Base-by-base conservation (phyloP, 2,888 invertebrate genomes). In the Odontocolon sp. region DNA sequence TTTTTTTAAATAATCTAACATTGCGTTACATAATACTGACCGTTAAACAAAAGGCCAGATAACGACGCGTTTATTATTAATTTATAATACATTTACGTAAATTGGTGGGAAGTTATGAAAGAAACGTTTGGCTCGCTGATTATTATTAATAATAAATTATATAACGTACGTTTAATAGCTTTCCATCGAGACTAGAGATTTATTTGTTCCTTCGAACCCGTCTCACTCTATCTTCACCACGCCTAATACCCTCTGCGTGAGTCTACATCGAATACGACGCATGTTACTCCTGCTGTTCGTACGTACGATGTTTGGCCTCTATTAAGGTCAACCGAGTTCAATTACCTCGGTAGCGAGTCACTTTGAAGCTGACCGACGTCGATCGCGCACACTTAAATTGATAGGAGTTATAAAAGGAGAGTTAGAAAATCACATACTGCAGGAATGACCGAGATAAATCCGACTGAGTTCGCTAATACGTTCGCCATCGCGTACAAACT, bases 321-420 rank as follows among this genome's bases (percentile, higher is more conserved):
- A 83, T 85, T 85, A 83, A 83, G 85, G 84, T 86, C 83, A 86
- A 85, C 77, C 70, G 81, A 82, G 86, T 83, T 84, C 83, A 86
- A 85, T 84, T 85, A 83, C 82, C 85, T 82, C 80, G 79, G 77
- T 67, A 73, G 73, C 23, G 73, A 77, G 79, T 77, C 78, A 80
- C 80, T 85, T 84, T 83, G 76, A 83, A 79, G 74, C 79, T 52
- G 45, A 68, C 81, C 79, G 82, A 81, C 77, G 69, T 81, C 80
- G 79, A 83, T 83, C 80, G 77, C 67, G 42, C 80, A 79, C 64
- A 50, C 42, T 81, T 73, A 80, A 80, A 84, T 85, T 85, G 77
- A 83, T 82, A 79, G 67, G 70, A 66, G 77, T 68, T 74, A 76
- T 74, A 54, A 68, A 64, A 57, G 66, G 63, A 59, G 59, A 77